Evolutionary conservation across 1,140 invertebrate genomes (phyloP), one percentile per base, ranked within the genome.

Genomic region (Trichogramma pretiosum): DNA sequence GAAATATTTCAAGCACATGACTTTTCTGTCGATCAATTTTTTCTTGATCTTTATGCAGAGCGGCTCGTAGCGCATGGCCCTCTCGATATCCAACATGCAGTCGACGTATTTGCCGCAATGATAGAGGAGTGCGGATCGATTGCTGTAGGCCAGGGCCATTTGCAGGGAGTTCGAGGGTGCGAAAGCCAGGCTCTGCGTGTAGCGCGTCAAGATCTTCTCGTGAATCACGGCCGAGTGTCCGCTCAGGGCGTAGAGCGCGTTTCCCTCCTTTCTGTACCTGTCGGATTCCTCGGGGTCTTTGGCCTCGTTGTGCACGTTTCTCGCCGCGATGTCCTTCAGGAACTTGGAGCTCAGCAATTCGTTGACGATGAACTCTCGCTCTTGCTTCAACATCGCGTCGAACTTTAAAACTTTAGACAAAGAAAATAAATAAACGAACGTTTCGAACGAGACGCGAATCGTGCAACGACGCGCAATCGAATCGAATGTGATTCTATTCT

Each of bases 41-140:
- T 5, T 13, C 14, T 14, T 34, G 14, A 13, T 14, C 16, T n/a
- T 13, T 5, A 11, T 17, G 23, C 28, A 22, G 51, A 30, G 4
- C 56, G 16, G 0, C 28, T 11, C 11, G 24, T 28, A 11, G 24
- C 24, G 5, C 11, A 63, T 36, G 19, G 57, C 63, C 32, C 48
- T 49, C 14, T 68, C 52, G 35, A 73, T 66, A 45, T 74, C 72
- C 17, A 68, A 55, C 18, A 84, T 37, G 57, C 81, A 79, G 48
- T 81, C 75, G 19, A 74, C 54, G 65, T 77, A 83, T 32, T 79
- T 74, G 46, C 75, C 67, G 50, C 79, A 62, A 54, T 77, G 70
- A 57, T 77, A 81, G 16, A 84, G 72, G 2, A 81, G 76, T 18
- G 81, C 82, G 16, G 84, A 85, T 58, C 84, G 74, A 60, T 85